A percentile compares a stretch with the other conserved stretches of the same genome.
Evolutionary conservation across 2,888 invertebrate genomes (phyloP).

Genomic region (Crepidodera aurea): DNA sequence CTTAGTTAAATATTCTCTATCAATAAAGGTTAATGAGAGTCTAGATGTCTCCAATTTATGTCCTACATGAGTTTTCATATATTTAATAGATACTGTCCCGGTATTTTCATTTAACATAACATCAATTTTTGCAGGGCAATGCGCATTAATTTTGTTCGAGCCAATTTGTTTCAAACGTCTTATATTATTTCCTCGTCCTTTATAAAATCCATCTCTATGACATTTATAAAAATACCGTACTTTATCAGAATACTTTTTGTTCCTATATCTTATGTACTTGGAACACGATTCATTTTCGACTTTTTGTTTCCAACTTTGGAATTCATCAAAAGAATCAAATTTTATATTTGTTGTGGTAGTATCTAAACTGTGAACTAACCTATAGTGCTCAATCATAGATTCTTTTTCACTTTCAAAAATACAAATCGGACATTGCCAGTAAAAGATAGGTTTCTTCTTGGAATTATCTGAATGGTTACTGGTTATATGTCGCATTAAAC

Average conservation of each 20-base stretch:
- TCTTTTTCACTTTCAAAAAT: slow-evolving; percentile 1
- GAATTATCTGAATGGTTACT: not conserved
- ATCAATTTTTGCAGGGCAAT: slow-evolving; percentile 16
- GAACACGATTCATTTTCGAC: slow-evolving; percentile 9
- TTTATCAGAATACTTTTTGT: not conserved
- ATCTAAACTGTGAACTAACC: not conserved
- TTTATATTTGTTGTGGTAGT: not conserved
- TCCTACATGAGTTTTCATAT: slow-evolving; percentile 3
- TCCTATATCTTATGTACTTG: not conserved
- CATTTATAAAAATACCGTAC: slow-evolving; percentile 9
- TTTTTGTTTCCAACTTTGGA: slow-evolving; percentile 6
- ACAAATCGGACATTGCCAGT: slow-evolving; percentile 13
- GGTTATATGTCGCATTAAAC: slow-evolving; percentile 8
- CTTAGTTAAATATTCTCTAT: not conserved
- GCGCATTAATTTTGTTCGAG: slow-evolving; percentile 15
- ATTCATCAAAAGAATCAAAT: slow-evolving; percentile 2
- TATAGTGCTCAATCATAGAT: slow-evolving; percentile 4
- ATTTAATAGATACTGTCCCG: not conserved
- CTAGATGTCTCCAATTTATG: slow-evolving; percentile 7
- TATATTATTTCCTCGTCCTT: slow-evolving; percentile 7
- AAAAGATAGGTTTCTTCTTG: not conserved
- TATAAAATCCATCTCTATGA: slow-evolving; percentile 18
- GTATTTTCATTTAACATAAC: not conserved
- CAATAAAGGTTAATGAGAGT: not conserved
- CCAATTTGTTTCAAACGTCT: slow-evolving; percentile 6